phyloP scores from a whole-genome alignment of 2,113 vertebrate species.

The Apteryx owenii region DNA sequence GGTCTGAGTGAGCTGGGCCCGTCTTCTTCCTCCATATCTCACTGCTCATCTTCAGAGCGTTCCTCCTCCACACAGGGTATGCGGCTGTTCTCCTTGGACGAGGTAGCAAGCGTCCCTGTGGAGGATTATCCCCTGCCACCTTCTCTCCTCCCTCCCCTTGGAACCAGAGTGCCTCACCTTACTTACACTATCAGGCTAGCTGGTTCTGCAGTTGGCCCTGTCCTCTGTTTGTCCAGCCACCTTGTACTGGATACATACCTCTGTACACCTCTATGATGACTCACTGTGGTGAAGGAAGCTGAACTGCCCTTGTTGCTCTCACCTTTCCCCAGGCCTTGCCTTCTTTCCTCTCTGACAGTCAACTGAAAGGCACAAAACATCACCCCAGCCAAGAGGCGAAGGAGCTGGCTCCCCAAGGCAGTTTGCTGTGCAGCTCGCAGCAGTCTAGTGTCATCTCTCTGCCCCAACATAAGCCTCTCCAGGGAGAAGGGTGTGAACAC shows the following conservation, averaged over 20 bases:
- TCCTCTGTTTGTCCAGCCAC: neutral
- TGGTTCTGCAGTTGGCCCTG: neutral
- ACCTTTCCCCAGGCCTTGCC: neutral
- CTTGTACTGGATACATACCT: neutral
- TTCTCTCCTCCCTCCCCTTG: neutral
- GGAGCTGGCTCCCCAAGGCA: neutral
- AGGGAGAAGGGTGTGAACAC: neutral
- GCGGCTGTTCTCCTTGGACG: neutral
- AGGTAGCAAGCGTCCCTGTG: neutral
- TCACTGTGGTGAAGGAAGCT: neutral
- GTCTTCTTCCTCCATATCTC: neutral
- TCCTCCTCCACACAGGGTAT: neutral
- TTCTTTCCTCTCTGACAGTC: neutral
- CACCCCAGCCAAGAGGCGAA: neutral
- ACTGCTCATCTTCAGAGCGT: neutral
- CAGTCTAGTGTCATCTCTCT: neutral
- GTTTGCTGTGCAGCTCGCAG: neutral
- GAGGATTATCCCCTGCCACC: neutral
- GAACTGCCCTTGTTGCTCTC: neutral
- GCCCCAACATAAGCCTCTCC: neutral
- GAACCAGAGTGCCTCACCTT: neutral
- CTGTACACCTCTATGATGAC: neutral
- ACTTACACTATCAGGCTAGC: neutral
- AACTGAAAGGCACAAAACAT: neutral
- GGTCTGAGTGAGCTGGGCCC: neutral